A percentile compares a stretch with the other conserved stretches of the same genome.
Evolutionary conservation across 2,888 invertebrate species (phyloP).

Genomic region (Apocheima hispidaria): DNA sequence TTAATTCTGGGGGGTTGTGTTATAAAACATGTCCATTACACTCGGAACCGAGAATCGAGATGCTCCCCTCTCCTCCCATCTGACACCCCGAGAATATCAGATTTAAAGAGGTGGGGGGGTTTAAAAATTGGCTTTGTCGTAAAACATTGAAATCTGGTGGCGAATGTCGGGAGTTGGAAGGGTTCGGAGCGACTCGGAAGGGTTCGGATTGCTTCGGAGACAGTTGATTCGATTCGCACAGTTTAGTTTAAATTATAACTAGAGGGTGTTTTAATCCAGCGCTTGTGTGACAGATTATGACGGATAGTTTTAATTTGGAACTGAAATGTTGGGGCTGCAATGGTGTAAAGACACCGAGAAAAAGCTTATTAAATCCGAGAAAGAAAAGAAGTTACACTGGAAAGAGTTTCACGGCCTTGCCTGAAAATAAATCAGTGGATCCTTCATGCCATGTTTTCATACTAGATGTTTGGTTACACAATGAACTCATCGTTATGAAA

Average conservation of each 20-base stretch:
- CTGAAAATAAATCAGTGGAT: too few species aligned
- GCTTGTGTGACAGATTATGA: slow-evolving; percentile 51
- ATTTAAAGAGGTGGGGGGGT: slow-evolving; percentile 51
- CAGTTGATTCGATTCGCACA: slow-evolving; percentile 75
- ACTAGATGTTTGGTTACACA: too few species aligned
- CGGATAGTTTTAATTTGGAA: slow-evolving; percentile 34
- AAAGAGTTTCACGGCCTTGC: too few species aligned
- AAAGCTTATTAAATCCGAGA: not conserved
- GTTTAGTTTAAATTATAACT: slow-evolving; percentile 83
- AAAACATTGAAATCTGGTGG: slow-evolving; percentile 77
- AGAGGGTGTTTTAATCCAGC: slow-evolving; percentile 63
- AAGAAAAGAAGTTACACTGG: too few species aligned
- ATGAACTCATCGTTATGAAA: too few species aligned
- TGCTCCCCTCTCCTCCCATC: slow-evolving; percentile 56
- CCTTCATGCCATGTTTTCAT: too few species aligned
- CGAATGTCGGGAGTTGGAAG: slow-evolving; percentile 40
- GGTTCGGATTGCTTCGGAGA: slow-evolving; percentile 14
- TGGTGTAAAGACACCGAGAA: not conserved
- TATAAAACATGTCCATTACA: slow-evolving; percentile 77
- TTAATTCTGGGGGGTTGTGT: slow-evolving; percentile 73
- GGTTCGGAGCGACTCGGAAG: slow-evolving; percentile 5
- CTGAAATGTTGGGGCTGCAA: slow-evolving; percentile 2
- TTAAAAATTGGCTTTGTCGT: slow-evolving; percentile 62
- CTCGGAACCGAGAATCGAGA: slow-evolving; percentile 59
- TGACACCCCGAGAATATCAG: slow-evolving; percentile 50